Base-by-base conservation (phyloP, 2,797 vertebrate genomes). In the Oreochromis mossambicus region DNA sequence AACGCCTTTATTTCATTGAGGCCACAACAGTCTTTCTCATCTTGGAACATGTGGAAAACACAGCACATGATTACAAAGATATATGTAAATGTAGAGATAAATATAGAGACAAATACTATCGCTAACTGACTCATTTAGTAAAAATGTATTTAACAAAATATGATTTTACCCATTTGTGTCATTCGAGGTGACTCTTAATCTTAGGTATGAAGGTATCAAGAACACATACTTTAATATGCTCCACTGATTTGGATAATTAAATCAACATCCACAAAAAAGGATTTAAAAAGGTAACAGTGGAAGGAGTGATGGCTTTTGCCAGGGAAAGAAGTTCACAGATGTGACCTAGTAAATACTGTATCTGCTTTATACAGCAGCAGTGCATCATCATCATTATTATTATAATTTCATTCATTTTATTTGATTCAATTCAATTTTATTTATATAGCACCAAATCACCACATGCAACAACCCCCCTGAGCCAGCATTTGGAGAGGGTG, bases 21-120 rank as follows among this genome's bases (percentile, higher is more conserved):
- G 81, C 61, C 38, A 87, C 21, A 32, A 38, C 29, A 29, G 73
- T 78, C 82, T 79, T 81, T 86, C 83, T 81, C 46, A 82, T 83
- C 17, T 75, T 79, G n/a, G 50, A 52, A 52, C 8, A 8, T 52
- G 50, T 19, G 9, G 50, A 52, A 52, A n/a, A n/a, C 19, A 52
- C 50, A n/a, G 48, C 17, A 50, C 17, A 50, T 8, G 17, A 3
- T 50, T 50, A 8, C 48, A 50, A 50, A 26, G 24, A n/a, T 36
- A n/a, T n/a, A 36, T 36, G 19, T 36, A n/a, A 63, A 36, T 36
- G 32, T 36, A 63, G 58, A 36, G 58, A 63, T 63, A 36, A n/a
- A 63, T 63, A 63, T 63, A 63, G 58, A 63, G 58, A 48, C 43
- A 24, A 52, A 51, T 3, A 52, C 51, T 52, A 6, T 21, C 6